Base-by-base conservation (phyloP, 2,113 vertebrate species). In the Dermatemys mawii region DNA sequence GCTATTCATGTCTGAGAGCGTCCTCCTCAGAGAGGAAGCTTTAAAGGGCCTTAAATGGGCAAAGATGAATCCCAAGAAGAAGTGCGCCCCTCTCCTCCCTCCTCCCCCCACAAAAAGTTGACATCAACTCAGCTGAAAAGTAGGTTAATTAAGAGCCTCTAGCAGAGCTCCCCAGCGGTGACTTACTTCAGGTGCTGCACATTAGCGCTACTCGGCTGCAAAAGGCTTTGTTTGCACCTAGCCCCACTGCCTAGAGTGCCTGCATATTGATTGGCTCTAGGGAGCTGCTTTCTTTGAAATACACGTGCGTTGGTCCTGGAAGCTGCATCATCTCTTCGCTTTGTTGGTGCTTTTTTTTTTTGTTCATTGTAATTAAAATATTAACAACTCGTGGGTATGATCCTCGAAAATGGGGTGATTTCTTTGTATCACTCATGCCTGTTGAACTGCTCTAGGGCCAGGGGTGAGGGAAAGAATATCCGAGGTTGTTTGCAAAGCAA, bases 71-170 rank as follows among this genome's bases (percentile, higher is more conserved):
- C 22, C 9, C 16, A 11, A n/a, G 53, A 11, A 83, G 78, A 84
- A n/a, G 11, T 5, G 12, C 27, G 17, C 19, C 27, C 88, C 44
- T 79, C 82, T 50, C 51, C 73, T 53, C 16, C 7, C 54, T 89
- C n/a, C n/a, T n/a, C n/a, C n/a, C n/a, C n/a, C n/a, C 60, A 84
- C 53, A 78, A 86, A 96, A 94, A 97, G 92, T 97, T 97, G 94
- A 93, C 97, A 90, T 73, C 70, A 85, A 91, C 79, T 48, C 70
- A 22, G 87, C 51, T 55, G 96, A 97, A 98, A 97, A 98, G 97
- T 97, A 88, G 98, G 98, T 97, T 98, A 98, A 98, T 97, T 95
- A 97, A 93, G 29, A 96, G 95, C 22, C 96, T 86, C 93, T 80
- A 92, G 91, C 96, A 93, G 96, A 95, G 95, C 94, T 97, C 90